Evolutionary conservation across 2,113 vertebrate genomes (phyloP).

Genomic region (Laterallus jamaicensis): DNA sequence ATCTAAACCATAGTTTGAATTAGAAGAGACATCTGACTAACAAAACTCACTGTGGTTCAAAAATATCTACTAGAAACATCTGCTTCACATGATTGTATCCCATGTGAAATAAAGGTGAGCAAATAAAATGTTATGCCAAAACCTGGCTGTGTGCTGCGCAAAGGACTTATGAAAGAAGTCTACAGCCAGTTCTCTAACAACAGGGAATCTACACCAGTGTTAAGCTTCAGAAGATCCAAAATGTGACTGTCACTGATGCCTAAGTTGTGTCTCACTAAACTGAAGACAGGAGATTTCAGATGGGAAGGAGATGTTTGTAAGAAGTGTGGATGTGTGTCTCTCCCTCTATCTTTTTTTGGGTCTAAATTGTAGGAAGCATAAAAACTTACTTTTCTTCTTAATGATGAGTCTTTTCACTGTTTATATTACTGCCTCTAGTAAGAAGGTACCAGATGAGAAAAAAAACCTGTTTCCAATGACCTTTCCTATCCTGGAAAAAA

Average conservation of each 20-base stretch:
- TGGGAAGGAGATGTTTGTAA: neutral
- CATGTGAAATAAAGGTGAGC: neutral
- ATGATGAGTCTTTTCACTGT: neutral
- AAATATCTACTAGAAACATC: neutral
- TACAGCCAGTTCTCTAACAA: neutral
- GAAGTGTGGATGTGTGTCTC: neutral
- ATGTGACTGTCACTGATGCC: neutral
- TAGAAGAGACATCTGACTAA: neutral
- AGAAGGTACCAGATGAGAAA: neutral
- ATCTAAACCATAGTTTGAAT: neutral
- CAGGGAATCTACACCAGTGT: rapidly evolving
- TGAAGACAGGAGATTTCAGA: neutral
- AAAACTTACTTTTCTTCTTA: neutral
- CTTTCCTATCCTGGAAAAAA: neutral
- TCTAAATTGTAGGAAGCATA: neutral
- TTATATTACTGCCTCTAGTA: neutral
- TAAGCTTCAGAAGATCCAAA: neutral
- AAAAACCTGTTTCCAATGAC: neutral
- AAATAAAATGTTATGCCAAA: neutral
- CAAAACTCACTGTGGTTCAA: neutral
- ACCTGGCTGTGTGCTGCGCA: neutral
- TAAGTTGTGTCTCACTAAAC: neutral
- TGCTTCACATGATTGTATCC: neutral
- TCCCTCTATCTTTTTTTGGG: neutral
- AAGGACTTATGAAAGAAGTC: neutral